Evolutionary conservation across 64 coral and sea anemone genomes (phyloP), one percentile per base, ranked within the genome.

Genomic region (Dendrophyllia cribrosa): DNA sequence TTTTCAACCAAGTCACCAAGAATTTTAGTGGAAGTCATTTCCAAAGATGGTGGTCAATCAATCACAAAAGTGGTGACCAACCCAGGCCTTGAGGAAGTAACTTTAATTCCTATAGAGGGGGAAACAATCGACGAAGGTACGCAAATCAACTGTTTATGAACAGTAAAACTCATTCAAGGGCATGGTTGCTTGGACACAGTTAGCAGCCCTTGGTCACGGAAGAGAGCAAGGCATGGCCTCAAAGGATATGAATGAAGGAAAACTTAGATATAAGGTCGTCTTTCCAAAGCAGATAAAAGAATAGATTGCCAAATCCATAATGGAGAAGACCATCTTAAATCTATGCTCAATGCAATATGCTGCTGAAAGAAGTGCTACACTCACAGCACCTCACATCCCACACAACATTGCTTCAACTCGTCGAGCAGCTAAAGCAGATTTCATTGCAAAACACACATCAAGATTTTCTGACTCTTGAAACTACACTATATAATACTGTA

Each of bases 151-250:
- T 34, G 34, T 34, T 34, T 34, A 34, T 34, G 34, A 34, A 34
- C 34, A 34, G 34, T 34, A 34, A 34, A 34, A 34, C 34, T 34
- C 34, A 34, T 34, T 34, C 34, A 34, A 34, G 34, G 34, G 34
- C 34, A 2, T 34, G 34, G 34, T 34, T 34, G 75, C 75, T 21
- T 34, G 83, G 48, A 70, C 83, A 49, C 83, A 86, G 53, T 44
- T 86, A 13, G 83, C 83, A 70, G 83, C 83, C 20, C 83, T 86
- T 86, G 63, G 67, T 4, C 83, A 86, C 64, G 67, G 70, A 51
- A 62, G 60, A 62, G 21, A 51, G 56, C 62, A 48, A 20, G 58
- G 24, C 64, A 86, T 43, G n/a, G 82, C 22, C 25, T 63, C 56
- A 63, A 58, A 58, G 34, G 55, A 58, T 56, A n/a, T 20, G 56